phyloP scores from a whole-genome alignment of 2,888 invertebrate genomes.

The Ochlodes sylvanus region DNA sequence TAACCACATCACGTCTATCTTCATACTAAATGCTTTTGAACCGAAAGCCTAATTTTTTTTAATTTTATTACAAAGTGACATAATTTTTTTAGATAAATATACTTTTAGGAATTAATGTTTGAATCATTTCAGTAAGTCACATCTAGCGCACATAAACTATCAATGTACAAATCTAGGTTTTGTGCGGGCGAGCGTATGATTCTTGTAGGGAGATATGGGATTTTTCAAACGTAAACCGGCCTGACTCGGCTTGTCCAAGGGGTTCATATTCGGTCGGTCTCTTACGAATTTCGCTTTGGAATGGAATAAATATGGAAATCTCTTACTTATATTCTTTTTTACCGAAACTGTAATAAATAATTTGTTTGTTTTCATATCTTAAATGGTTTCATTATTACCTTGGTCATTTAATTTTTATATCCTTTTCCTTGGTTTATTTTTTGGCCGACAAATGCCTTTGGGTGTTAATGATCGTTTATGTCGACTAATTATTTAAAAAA shows the following conservation, averaged over 20 bases:
- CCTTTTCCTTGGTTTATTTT: no score
- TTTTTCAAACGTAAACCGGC: constrained; percentile 71
- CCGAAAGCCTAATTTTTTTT: no score
- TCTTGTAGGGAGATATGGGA: constrained; percentile 78
- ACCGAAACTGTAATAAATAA: neutral
- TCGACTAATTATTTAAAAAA: no score
- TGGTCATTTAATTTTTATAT: neutral
- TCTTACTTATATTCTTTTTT: neutral
- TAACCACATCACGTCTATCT: no score
- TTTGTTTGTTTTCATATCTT: neutral
- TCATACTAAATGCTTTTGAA: no score
- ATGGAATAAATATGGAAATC: constrained; percentile 36
- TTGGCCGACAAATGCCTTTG: no score
- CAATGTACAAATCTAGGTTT: constrained; percentile 58
- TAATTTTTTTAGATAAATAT: no score
- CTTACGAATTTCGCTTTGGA: constrained; percentile 39
- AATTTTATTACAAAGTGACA: no score
- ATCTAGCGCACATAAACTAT: constrained; percentile 45
- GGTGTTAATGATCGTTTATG: no score
- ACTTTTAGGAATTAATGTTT: no score
- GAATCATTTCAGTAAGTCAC: constrained; percentile 27
- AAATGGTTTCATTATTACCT: neutral
- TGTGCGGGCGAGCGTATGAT: constrained; percentile 79
- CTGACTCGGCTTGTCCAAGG: constrained; percentile 67
- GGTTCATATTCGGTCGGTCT: constrained; percentile 40